phyloP scores from a whole-genome alignment of 2,113 vertebrate genomes.

The Nerophis ophidion region DNA sequence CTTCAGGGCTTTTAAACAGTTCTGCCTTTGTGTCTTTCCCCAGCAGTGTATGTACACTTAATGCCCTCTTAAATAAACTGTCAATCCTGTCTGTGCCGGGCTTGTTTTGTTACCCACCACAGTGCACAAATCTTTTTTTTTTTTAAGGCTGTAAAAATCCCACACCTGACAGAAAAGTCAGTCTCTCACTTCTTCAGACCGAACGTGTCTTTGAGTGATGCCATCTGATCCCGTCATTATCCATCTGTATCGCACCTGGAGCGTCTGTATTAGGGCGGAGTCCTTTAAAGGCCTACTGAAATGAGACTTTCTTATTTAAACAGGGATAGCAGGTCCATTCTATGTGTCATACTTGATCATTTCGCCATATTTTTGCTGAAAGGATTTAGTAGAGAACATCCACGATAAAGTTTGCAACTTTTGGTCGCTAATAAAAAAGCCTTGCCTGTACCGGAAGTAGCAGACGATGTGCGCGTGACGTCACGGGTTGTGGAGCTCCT shows the following conservation, averaged over 20 bases:
- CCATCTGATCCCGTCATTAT: constrained; percentile 63
- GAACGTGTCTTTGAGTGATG: constrained; percentile 62
- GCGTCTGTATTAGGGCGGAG: constrained; percentile 1
- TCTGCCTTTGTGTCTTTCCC: constrained; percentile 51
- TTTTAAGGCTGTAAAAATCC: constrained; percentile 33
- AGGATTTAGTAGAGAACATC: too few relatives aligned
- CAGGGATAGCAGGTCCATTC: too few relatives aligned
- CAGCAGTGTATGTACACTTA: constrained; percentile 71
- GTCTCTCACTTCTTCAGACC: constrained; percentile 7
- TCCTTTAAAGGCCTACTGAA: too few relatives aligned
- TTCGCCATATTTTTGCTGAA: too few relatives aligned
- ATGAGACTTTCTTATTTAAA: too few relatives aligned
- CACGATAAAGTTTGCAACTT: too few relatives aligned
- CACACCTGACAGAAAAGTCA: constrained; percentile 21
- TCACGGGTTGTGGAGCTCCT: too few relatives aligned
- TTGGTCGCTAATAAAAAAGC: too few relatives aligned
- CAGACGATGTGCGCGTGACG: too few relatives aligned
- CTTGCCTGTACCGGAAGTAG: too few relatives aligned
- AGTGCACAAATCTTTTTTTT: constrained; percentile 46
- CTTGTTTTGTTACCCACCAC: constrained; percentile 40
- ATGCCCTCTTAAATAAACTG: constrained; percentile 77
- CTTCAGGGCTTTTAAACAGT: constrained; percentile 34
- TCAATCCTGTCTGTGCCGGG: constrained; percentile 58
- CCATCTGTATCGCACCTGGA: constrained; percentile 48
- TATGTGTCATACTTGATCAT: too few relatives aligned